These are phyloP conservation scores for Cottus gobio DNA, from an alignment of 2,113 vertebrate species.

Conservation along the genomic window DNA sequence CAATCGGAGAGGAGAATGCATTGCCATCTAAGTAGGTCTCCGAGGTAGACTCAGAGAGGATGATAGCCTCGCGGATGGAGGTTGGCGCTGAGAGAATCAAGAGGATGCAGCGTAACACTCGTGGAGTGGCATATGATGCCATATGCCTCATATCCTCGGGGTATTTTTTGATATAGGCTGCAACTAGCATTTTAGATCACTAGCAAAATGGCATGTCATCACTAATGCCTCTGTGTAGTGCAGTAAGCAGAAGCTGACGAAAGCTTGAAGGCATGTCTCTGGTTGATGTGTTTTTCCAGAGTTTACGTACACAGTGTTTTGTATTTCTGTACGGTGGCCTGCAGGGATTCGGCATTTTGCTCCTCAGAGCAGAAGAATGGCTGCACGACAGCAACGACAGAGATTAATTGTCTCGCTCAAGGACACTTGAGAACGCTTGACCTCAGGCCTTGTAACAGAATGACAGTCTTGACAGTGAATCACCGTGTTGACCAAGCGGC, in stretches of 20 bases:
- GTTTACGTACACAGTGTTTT: slow-evolving; percentile 20
- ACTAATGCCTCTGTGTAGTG: slow-evolving; percentile 19
- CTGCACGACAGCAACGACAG: slow-evolving; percentile 15
- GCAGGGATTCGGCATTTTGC: slow-evolving; percentile 28
- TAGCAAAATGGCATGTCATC: slow-evolving; percentile 47
- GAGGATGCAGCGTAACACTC: slow-evolving; percentile 30
- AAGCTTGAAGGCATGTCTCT: slow-evolving; percentile 35
- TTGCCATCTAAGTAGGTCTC: slow-evolving; percentile 61
- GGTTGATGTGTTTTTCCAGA: slow-evolving; percentile 26
- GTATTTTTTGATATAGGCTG: slow-evolving; percentile 29
- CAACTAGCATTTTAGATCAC: slow-evolving; percentile 49
- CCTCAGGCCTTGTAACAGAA: slow-evolving; percentile 15
- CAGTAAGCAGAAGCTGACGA: slow-evolving; percentile 44
- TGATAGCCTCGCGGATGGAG: slow-evolving; percentile 48
- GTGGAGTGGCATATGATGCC: slow-evolving; percentile 20
- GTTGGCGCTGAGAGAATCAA: slow-evolving; percentile 37
- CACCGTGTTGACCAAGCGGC: slow-evolving; percentile 13
- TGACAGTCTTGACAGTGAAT: slow-evolving; percentile 6
- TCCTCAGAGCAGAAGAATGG: slow-evolving; percentile 18
- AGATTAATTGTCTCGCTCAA: slow-evolving; percentile 33
- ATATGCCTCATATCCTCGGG: slow-evolving; percentile 45
- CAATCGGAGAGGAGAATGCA: slow-evolving; percentile 56
- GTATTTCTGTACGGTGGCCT: slow-evolving; percentile 6
- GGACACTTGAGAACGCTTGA: slow-evolving; percentile 12
- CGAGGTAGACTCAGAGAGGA: slow-evolving; percentile 45